Evolutionary conservation across 2,113 vertebrate genomes (phyloP).

Genomic region (Suncus etruscus): DNA sequence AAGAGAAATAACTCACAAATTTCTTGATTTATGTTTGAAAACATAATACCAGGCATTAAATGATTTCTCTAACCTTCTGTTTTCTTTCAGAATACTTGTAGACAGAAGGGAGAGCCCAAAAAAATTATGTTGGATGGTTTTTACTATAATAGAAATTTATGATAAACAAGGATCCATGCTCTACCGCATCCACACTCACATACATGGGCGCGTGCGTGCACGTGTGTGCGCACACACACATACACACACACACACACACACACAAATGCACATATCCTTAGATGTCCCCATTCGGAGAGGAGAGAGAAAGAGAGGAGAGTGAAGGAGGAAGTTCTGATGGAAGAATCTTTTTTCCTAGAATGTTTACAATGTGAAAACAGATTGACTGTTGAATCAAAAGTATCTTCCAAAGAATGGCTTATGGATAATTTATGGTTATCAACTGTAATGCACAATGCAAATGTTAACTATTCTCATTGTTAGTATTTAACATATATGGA

Average conservation of each 20-base stretch:
- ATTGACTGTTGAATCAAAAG: slow-evolving; percentile 68
- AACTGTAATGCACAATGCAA: slow-evolving; percentile 46
- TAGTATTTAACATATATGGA: slow-evolving; percentile 80
- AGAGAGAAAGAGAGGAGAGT: neutral
- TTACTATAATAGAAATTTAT: slow-evolving; percentile 87
- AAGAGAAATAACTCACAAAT: slow-evolving; percentile 90
- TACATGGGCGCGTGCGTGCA: too few species aligned
- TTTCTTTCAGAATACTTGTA: slow-evolving; percentile 88
- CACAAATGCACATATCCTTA: slow-evolving; percentile 81
- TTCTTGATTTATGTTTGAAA: slow-evolving; percentile 92
- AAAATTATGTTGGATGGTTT: slow-evolving; percentile 87
- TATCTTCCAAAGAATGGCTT: slow-evolving; percentile 51
- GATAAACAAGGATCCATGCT: slow-evolving; percentile 86
- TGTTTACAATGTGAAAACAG: slow-evolving; percentile 70
- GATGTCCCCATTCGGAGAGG: slow-evolving; percentile 83
- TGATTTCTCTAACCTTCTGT: slow-evolving; percentile 90
- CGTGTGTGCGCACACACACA: too few species aligned
- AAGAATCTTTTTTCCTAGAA: slow-evolving; percentile 48
- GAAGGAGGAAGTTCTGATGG: neutral
- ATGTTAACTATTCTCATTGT: slow-evolving; percentile 62
- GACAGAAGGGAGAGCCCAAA: slow-evolving; percentile 87
- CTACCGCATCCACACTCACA: neutral
- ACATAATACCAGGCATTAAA: slow-evolving; percentile 92
- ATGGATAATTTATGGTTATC: slow-evolving; percentile 41
- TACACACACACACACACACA: too few species aligned